phyloP scores from a whole-genome alignment of 2,888 invertebrate species.

The Tineola bisselliella region DNA sequence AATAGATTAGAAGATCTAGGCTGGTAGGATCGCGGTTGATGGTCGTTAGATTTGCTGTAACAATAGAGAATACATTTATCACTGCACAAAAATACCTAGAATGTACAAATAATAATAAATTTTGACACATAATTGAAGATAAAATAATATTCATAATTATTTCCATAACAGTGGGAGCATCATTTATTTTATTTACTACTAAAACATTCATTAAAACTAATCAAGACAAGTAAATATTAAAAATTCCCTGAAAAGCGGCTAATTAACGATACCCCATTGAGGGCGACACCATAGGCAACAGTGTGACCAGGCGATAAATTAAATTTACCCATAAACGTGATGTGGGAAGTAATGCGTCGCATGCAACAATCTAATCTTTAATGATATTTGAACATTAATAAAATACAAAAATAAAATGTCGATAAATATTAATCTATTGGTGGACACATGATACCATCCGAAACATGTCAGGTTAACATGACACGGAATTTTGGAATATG shows the following conservation, averaged over 20 bases:
- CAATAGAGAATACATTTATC: conserved; percentile 22
- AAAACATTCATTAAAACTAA: background rate
- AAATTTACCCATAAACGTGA: background rate
- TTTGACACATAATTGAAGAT: too few species aligned
- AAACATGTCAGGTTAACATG: conserved; percentile 34
- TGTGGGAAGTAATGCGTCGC: conserved; percentile 26
- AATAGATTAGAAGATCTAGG: conserved; percentile 72
- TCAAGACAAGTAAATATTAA: background rate
- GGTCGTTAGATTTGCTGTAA: conserved; percentile 75
- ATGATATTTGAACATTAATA: conserved; percentile 60
- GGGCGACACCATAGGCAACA: background rate
- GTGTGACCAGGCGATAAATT: conserved; percentile 8
- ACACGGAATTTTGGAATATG: background rate
- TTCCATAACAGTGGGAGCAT: background rate
- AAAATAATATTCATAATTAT: background rate
- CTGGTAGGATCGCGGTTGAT: conserved; percentile 68
- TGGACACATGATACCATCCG: conserved; percentile 41
- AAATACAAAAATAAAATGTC: conserved; percentile 54
- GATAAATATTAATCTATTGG: conserved; percentile 57
- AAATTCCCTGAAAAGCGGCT: conserved; percentile 1
- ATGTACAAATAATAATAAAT: too few species aligned
- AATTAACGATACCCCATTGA: background rate
- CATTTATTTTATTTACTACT: background rate
- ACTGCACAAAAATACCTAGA: too few species aligned
- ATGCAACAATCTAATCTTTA: conserved; percentile 51